These are phyloP conservation scores for Calliopum simillimum DNA, from an alignment of 2,888 invertebrate species.

Conservation along the genomic window DNA sequence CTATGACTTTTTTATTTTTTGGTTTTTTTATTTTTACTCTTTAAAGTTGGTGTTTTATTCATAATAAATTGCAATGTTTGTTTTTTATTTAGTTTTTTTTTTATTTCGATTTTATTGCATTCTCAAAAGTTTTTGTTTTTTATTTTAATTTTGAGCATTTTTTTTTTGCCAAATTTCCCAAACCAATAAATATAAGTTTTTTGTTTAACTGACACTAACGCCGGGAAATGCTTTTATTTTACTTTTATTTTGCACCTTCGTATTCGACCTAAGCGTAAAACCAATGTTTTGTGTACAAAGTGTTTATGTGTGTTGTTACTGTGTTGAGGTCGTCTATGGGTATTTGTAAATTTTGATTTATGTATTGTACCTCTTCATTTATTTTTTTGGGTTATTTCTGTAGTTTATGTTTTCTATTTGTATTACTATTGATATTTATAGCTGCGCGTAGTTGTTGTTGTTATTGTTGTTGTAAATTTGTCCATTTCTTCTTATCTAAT, in stretches of 20 bases:
- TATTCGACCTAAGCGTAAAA: conserved; percentile 6
- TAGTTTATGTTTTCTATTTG: conserved; percentile 2
- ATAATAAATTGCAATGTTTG: conserved; percentile 35
- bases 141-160: conserved; percentile 20
- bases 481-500: not conserved
- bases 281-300: conserved; percentile 22
- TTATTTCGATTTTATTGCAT: conserved; percentile 13
- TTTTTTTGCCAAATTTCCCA: conserved; percentile 14
- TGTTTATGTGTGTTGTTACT: conserved; percentile 28
- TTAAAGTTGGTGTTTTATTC: conserved; percentile 39
- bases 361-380: too few species aligned
- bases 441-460: conserved; percentile 13
- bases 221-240: conserved; percentile 33
- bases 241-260: conserved; percentile 34
- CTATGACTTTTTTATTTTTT: not conserved
- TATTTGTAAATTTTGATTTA: too few species aligned
- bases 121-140: conserved; percentile 22
- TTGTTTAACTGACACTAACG: not conserved
- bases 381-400: not conserved
- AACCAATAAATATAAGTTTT: too few species aligned
- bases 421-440: conserved; percentile 20
- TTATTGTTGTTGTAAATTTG: not conserved
- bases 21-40: too few species aligned
- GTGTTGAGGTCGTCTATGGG: not conserved
- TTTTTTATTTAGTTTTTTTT: conserved; percentile 33